phyloP scores from a whole-genome alignment of 2,113 vertebrate genomes.

The Gymnobelideus leadbeateri region DNA sequence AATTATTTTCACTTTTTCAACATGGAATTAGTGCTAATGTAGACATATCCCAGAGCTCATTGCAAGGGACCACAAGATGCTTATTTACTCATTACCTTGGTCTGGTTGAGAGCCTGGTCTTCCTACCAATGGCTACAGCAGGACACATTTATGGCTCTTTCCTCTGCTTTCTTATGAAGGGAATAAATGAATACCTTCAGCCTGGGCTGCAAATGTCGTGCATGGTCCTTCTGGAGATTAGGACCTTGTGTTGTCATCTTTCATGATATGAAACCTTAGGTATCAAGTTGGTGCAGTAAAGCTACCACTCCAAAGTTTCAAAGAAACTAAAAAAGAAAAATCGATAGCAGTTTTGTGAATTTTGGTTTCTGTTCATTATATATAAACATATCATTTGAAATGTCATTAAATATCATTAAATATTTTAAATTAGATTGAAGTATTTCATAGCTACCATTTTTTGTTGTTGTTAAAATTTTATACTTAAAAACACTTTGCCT shows the following conservation, averaged over 20 bases:
- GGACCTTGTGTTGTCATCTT: not conserved
- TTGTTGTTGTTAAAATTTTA: not conserved
- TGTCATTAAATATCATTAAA: not conserved
- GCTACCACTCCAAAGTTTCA: not conserved
- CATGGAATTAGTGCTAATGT: not conserved
- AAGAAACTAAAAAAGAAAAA: not conserved
- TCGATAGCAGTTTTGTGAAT: not conserved
- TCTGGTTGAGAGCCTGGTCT: not conserved
- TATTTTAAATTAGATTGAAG: not conserved
- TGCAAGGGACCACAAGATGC: slow-evolving; percentile 17
- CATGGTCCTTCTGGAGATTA: not conserved
- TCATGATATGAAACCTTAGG: not conserved
- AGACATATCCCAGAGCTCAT: slow-evolving; percentile 40
- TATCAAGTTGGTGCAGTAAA: not conserved
- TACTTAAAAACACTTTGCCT: not conserved
- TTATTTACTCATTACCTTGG: slow-evolving; percentile 23
- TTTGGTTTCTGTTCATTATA: not conserved
- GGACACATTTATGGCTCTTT: not conserved
- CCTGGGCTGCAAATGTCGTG: not conserved
- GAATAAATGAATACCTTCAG: not conserved
- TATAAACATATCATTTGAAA: not conserved
- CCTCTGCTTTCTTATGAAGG: not conserved
- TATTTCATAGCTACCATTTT: not conserved
- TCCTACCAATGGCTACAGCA: not conserved
- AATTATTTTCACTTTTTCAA: slow-evolving; percentile 63